These are phyloP conservation scores for Dexiosoma caninum DNA, from an alignment of 2,888 invertebrate species.

Conservation along the genomic window DNA sequence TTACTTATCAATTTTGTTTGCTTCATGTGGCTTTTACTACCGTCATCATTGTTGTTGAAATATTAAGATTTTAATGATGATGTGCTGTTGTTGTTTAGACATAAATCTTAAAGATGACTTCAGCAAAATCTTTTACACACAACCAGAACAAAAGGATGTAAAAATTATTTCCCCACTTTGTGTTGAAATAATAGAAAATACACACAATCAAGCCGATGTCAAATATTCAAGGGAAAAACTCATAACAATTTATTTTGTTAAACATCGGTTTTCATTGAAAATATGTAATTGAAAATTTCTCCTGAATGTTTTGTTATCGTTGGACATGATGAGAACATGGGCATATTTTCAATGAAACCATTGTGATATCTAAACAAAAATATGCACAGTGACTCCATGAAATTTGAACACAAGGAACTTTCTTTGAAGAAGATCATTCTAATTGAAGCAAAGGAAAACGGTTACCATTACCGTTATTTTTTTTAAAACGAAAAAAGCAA, in stretches of 20 bases:
- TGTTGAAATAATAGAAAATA: not conserved
- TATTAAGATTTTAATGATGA: constrained; percentile 47
- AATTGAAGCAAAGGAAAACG: too few relatives aligned
- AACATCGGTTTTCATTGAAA: not conserved
- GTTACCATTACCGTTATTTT: too few relatives aligned
- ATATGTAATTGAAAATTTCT: not conserved
- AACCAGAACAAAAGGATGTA: too few relatives aligned
- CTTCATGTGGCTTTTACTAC: not conserved
- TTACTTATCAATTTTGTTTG: not conserved
- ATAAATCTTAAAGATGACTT: constrained; percentile 27
- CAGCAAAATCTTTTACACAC: not conserved
- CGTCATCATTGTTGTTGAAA: constrained; percentile 26
- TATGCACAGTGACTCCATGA: too few relatives aligned
- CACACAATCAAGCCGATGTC: not conserved
- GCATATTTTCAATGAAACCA: not conserved
- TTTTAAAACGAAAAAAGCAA: too few relatives aligned
- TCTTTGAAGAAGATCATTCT: too few relatives aligned
- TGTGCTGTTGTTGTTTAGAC: constrained; percentile 33
- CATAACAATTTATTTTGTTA: not conserved
- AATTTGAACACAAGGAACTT: too few relatives aligned
- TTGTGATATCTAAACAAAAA: not conserved
- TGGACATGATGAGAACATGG: not conserved
- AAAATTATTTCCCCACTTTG: not conserved
- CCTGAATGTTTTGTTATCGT: constrained; percentile 8
- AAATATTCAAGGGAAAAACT: constrained; percentile 3